Conservation (phyloP, 2,888 invertebrate genomes). For the Lasius fuliginosus region DNA sequence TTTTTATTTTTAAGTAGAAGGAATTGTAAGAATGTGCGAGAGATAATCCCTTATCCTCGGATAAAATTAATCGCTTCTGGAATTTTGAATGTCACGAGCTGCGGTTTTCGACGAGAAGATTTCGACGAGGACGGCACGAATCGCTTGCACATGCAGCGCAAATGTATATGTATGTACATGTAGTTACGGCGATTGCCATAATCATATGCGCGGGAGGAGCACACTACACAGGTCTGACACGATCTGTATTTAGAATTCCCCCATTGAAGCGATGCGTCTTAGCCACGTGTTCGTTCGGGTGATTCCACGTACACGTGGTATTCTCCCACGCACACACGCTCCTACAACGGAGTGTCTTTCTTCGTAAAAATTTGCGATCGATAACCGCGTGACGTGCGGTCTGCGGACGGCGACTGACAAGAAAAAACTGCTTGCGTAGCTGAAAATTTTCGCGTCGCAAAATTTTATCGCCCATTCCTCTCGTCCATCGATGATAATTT, state of each 20-base stretch:
- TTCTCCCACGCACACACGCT: slow-evolving; percentile 66
- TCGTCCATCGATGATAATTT: background rate
- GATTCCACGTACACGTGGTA: slow-evolving; percentile 68
- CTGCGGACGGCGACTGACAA: background rate
- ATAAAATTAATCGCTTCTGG: background rate
- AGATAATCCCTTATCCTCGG: background rate
- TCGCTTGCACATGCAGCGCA: background rate
- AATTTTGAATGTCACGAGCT: background rate
- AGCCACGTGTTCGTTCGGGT: slow-evolving; percentile 72
- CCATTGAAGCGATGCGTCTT: slow-evolving; percentile 69
- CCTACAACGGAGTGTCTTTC: slow-evolving; percentile 44
- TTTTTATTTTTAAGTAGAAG: background rate
- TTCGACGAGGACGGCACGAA: background rate
- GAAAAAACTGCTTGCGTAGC: background rate
- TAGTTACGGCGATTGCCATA: background rate
- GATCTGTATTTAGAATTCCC: slow-evolving; percentile 68
- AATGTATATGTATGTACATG: background rate
- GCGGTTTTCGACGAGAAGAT: background rate
- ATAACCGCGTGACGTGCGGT: slow-evolving; percentile 37
- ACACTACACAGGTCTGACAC: slow-evolving; percentile 25
- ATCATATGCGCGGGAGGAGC: slow-evolving; percentile 13
- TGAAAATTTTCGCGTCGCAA: background rate
- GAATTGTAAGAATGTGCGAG: background rate
- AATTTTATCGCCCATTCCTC: background rate
- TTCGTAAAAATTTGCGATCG: slow-evolving; percentile 63